Base-by-base conservation (phyloP, 2,888 invertebrate genomes). In the Cyclophora punctaria region DNA sequence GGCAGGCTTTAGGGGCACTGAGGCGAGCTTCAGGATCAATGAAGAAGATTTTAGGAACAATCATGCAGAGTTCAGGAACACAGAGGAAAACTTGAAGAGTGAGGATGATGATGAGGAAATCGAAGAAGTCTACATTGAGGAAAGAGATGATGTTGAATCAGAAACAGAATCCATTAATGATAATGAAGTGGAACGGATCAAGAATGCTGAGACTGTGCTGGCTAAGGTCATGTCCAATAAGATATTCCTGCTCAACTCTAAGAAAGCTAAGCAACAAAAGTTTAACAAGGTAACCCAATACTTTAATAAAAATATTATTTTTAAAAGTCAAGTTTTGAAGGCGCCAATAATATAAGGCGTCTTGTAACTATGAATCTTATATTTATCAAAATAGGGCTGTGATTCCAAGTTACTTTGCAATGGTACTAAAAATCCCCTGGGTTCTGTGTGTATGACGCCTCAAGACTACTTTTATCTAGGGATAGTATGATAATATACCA, bases 191-290 rank as follows among this genome's bases (percentile, higher is more conserved):
- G 46, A 49, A 5, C 48, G 48, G 34, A 46, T 72, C 0, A 59
- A 64, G 33, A 62, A 69, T 34, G 83, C 81, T 1, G 76, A 83
- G 47, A 72, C 73, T 0, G 78, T 85, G 3, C 78, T 86, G 41
- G 80, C 82, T 0, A 83, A 80, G 56, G 79, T 84, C 0, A 78
- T 83, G 67, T 71, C 78, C 0, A 82, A 76, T 51, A 71, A 79
- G 45, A 64, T 80, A 45, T 86, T 86, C 53, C 66, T 75, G n/a
- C 47, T 65, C 6, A 62, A 70, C 33, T 55, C 72, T 0, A 73
- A 71, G 49, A 63, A 58, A 20, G 66, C 65, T 3, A 67, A 62
- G 42, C 67, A 63, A 40, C 66, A 73, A 44, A 73, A 58, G 48
- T 74, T 65, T 57, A 74, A 71, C 53, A 86, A 83, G 78, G 85